Evolutionary conservation across 1,140 invertebrate species (phyloP).

Genomic region (Telenomus remus): DNA sequence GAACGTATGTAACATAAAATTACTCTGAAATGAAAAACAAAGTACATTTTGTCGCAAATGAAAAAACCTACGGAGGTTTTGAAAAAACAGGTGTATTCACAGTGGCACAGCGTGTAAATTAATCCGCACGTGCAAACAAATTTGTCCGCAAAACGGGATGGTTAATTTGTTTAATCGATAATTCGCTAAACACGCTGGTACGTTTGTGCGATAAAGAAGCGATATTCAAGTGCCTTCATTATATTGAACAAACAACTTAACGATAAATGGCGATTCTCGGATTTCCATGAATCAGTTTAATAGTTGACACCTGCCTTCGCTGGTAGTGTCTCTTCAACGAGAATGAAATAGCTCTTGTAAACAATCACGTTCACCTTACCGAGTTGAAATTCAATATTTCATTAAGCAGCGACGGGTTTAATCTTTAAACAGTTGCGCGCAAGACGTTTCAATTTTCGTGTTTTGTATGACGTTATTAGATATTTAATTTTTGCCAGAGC

Average conservation of each 20-base stretch:
- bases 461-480: too few species aligned
- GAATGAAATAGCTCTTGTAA: too few species aligned
- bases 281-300: conserved; percentile 23
- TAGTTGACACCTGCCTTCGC: background rate
- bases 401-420: too few species aligned
- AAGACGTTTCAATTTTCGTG: too few species aligned
- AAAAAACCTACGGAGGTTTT: too few species aligned
- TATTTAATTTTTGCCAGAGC: too few species aligned
- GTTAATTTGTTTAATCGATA: conserved; percentile 51
- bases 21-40: too few species aligned
- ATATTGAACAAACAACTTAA: conserved; percentile 38
- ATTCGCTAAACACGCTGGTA: conserved; percentile 35
- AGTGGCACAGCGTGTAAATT: background rate
- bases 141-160: conserved; percentile 8
- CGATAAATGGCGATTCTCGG: conserved; percentile 14
- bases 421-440: too few species aligned
- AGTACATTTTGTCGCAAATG: too few species aligned
- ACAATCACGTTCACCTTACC: too few species aligned
- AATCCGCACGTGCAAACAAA: background rate
- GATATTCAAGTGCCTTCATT: conserved; percentile 16
- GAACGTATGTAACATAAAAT: too few species aligned
- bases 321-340: background rate
- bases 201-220: conserved; percentile 40
- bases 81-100: background rate
- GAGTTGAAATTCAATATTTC: too few species aligned